These are phyloP conservation scores for Pedetes capensis DNA, from an alignment of 2,113 vertebrate genomes.

Conservation along the genomic window DNA sequence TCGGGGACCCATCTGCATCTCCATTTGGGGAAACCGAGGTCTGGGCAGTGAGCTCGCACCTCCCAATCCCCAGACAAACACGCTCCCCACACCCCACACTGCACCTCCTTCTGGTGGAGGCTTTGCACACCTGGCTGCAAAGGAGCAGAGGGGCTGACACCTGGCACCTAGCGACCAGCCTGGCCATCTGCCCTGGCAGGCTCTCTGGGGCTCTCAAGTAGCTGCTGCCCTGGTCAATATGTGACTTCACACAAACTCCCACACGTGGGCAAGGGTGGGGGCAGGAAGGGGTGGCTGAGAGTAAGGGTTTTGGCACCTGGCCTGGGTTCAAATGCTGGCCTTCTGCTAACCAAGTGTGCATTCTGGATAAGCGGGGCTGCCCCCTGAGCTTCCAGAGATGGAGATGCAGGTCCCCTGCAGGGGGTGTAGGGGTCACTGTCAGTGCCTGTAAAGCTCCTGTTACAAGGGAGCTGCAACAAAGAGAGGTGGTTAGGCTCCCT, in stretches of 20 bases:
- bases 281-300: neutral
- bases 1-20: neutral
- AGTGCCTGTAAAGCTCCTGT: fast-evolving
- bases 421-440: neutral
- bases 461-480: neutral
- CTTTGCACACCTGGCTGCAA: conserved; percentile 46
- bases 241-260: neutral
- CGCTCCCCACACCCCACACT: neutral
- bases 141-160: neutral
- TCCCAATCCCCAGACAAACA: neutral
- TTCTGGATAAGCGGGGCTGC: neutral
- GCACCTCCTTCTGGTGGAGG: neutral
- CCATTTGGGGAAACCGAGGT: neutral
- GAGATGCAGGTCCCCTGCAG: fast-evolving
- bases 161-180: conserved; percentile 40
- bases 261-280: neutral
- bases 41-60: neutral
- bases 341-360: neutral
- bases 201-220: neutral
- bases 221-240: neutral
- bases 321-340: neutral
- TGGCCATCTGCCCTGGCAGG: neutral
- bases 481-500: fast-evolving
- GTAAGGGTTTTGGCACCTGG: neutral
- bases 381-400: fast-evolving